Percentiles rank a stretch among this genome's conserved stretches.
Evolutionary conservation across 2,797 vertebrate genomes (phyloP).

Genomic region (Ara ararauna): DNA sequence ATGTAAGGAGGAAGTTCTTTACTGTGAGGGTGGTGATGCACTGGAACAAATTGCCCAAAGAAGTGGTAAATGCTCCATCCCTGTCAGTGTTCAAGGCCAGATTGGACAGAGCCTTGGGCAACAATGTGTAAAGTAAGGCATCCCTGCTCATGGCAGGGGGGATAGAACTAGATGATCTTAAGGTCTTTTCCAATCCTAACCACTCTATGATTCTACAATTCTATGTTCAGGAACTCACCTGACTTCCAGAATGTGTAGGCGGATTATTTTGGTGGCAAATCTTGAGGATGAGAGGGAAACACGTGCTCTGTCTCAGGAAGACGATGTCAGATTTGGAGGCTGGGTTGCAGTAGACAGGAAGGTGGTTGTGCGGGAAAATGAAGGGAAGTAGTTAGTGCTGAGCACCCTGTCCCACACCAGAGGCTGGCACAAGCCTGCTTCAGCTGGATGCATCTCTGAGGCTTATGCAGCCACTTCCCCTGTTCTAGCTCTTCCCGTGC

Average conservation of each 20-base stretch:
- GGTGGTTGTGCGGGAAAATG: neutral
- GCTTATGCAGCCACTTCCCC: rapidly evolving
- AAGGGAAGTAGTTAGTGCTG: neutral
- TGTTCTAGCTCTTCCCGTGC: neutral
- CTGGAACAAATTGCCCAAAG: neutral
- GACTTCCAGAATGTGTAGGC: neutral
- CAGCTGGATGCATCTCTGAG: neutral
- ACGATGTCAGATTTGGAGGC: rapidly evolving
- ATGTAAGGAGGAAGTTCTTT: neutral
- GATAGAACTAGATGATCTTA: neutral
- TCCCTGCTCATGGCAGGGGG: neutral
- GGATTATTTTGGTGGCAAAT: neutral
- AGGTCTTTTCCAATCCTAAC: neutral
- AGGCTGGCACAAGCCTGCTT: neutral
- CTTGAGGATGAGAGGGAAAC: neutral
- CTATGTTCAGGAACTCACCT: neutral
- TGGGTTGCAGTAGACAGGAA: neutral
- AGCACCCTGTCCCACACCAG: too few relatives aligned
- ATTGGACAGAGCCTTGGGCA: neutral
- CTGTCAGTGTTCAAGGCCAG: neutral
- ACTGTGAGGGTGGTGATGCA: neutral
- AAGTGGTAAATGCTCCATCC: neutral
- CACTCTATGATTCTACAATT: neutral
- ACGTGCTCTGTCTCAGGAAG: neutral
- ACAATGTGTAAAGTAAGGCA: neutral